A percentile compares a stretch with the other conserved stretches of the same genome.
phyloP scores from a whole-genome alignment of 2,888 invertebrate genomes.

The Luffia ferchaultella region DNA sequence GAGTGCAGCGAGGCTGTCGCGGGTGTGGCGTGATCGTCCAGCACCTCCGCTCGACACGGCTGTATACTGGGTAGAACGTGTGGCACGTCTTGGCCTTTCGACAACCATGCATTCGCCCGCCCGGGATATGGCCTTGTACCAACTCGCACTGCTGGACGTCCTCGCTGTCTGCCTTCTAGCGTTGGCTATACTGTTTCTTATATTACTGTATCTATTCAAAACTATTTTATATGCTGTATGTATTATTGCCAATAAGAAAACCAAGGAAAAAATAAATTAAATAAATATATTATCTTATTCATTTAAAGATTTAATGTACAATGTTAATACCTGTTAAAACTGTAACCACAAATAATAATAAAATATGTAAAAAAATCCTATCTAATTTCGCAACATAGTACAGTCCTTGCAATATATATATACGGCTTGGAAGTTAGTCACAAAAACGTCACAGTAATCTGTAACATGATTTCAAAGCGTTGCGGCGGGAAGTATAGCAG shows the following conservation, averaged over 20 bases:
- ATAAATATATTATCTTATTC: constrained; percentile 11
- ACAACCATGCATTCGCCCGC: constrained; percentile 36
- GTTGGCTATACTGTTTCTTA: not conserved
- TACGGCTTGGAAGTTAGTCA: no score
- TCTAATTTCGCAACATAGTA: no score
- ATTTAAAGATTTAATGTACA: no score
- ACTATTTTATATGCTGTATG: not conserved
- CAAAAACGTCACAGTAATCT: no score
- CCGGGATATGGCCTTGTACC: constrained; percentile 27
- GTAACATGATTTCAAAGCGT: no score
- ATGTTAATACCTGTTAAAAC: no score
- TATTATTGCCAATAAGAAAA: not conserved
- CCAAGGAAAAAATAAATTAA: constrained; percentile 2
- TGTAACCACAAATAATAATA: no score
- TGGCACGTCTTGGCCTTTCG: constrained; percentile 46
- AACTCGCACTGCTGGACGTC: constrained; percentile 32
- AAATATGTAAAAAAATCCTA: no score
- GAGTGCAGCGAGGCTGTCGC: constrained; percentile 48
- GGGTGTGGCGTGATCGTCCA: constrained; percentile 59
- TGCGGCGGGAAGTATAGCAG: no score
- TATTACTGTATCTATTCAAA: not conserved
- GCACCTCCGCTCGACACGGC: constrained; percentile 61
- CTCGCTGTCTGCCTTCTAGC: constrained; percentile 15
- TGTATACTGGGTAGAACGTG: constrained; percentile 66
- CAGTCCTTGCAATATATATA: no score